Conservation (phyloP, 2,888 invertebrate species). For the Acrobasis repandana region DNA sequence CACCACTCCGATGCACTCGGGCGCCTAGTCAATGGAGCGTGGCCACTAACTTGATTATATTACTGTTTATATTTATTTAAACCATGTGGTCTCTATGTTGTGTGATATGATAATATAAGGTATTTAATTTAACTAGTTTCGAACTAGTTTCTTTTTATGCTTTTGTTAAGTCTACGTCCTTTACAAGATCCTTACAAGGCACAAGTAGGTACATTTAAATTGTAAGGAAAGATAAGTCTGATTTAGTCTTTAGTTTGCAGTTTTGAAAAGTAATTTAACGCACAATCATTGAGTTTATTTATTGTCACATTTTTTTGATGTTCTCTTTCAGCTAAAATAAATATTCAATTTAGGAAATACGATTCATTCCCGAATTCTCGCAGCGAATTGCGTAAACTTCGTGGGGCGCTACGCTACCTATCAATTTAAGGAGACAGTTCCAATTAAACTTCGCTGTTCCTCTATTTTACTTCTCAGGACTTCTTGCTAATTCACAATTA, state of each 20-base stretch:
- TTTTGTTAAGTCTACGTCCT: neutral
- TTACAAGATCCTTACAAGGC: too few relatives aligned
- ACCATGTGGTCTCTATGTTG: neutral
- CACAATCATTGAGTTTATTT: too few relatives aligned
- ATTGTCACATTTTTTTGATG: conserved; percentile 11
- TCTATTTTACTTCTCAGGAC: conserved; percentile 37
- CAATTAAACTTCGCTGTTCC: conserved; percentile 71
- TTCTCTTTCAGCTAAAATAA: conserved; percentile 32
- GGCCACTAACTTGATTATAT: conserved; percentile 45
- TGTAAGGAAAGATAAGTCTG: too few relatives aligned
- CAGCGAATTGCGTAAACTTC: conserved; percentile 67
- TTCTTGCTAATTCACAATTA: conserved; percentile 27
- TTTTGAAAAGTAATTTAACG: too few relatives aligned
- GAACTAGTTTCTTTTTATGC: neutral
- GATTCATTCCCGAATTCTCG: conserved; percentile 54
- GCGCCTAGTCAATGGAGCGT: conserved; percentile 49
- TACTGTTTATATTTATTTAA: conserved; percentile 19
- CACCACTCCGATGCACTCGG: conserved; percentile 56
- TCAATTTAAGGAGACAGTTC: conserved; percentile 72
- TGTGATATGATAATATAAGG: neutral
- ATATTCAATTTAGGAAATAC: conserved; percentile 41
- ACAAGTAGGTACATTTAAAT: too few relatives aligned
- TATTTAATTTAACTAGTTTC: too few relatives aligned
- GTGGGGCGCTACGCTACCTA: conserved; percentile 58
- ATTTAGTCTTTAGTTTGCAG: too few relatives aligned